Conservation (phyloP, 2,888 invertebrate species). For the Amphimallon solstitiale region DNA sequence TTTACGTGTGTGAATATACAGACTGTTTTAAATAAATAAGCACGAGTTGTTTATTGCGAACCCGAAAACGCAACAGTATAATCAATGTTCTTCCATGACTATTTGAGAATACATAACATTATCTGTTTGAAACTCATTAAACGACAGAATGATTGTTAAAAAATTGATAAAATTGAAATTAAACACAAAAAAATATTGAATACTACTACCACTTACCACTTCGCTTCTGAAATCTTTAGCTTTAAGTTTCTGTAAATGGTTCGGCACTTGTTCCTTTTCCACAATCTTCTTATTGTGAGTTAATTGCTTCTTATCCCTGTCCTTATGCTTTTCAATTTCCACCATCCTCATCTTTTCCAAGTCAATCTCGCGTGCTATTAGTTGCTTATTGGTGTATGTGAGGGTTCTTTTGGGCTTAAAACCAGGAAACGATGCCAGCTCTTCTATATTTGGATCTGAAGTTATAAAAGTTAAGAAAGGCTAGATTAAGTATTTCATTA, state of each 20-base stretch:
- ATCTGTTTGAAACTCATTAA: no score
- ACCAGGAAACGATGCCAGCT: slow-evolving; percentile 66
- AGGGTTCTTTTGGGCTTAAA: slow-evolving; percentile 57
- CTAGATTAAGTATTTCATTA: not conserved
- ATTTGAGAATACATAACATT: no score
- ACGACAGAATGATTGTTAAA: no score
- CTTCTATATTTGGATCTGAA: slow-evolving; percentile 83
- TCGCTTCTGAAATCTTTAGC: slow-evolving; percentile 66
- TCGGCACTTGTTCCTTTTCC: slow-evolving; percentile 65
- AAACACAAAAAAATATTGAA: no score
- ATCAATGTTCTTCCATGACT: no score
- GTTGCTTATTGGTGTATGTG: slow-evolving; percentile 70
- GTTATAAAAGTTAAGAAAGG: slow-evolving; percentile 47
- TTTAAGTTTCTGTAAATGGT: slow-evolving; percentile 76
- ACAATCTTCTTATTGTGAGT: slow-evolving; percentile 27
- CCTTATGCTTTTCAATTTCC: slow-evolving; percentile 44
- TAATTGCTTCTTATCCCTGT: slow-evolving; percentile 27
- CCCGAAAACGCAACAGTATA: no score
- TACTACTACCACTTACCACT: not conserved
- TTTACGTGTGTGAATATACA: no score
- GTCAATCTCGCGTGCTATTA: slow-evolving; percentile 85
- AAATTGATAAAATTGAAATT: no score
- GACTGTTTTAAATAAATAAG: no score
- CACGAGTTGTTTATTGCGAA: no score
- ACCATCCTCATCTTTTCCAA: slow-evolving; percentile 77